These are phyloP conservation scores for Bombus soroeensis DNA, from an alignment of 1,140 invertebrate genomes.

Conservation along the genomic window DNA sequence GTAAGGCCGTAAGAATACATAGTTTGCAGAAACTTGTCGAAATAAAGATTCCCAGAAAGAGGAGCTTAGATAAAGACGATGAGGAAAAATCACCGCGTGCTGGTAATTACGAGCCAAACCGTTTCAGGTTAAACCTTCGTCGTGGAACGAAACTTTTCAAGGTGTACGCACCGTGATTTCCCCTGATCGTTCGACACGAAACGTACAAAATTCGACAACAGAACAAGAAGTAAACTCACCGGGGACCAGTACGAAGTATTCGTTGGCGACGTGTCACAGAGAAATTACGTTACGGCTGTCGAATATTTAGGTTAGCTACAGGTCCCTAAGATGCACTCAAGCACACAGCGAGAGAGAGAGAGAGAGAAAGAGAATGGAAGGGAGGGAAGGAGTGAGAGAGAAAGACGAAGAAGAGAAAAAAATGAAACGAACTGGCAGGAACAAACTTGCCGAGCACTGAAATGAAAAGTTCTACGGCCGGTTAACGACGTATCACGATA, in stretches of 20 bases:
- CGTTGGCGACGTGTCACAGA: slow-evolving; percentile 66
- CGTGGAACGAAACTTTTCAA: background rate
- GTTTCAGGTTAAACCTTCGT: slow-evolving; percentile 8
- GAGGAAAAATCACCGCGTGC: slow-evolving; percentile 24
- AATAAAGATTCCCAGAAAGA: too few relatives aligned
- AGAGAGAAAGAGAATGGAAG: slow-evolving; percentile 55
- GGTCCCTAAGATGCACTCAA: slow-evolving; percentile 46
- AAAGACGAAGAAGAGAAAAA: slow-evolving; percentile 79
- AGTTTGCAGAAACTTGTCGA: background rate
- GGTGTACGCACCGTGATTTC: background rate
- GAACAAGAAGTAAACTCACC: slow-evolving; percentile 24
- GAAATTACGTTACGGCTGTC: slow-evolving; percentile 65
- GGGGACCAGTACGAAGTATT: slow-evolving; percentile 37
- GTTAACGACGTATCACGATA: slow-evolving; percentile 82
- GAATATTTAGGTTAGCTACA: slow-evolving; percentile 67
- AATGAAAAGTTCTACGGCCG: background rate
- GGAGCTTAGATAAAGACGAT: background rate
- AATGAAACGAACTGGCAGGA: slow-evolving; percentile 18
- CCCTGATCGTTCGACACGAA: background rate
- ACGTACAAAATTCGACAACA: background rate
- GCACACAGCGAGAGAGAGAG: slow-evolving; percentile 6
- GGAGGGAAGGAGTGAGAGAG: slow-evolving; percentile 77
- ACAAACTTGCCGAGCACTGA: slow-evolving; percentile 16
- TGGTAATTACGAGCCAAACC: background rate
- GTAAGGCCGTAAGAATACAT: background rate